phyloP scores from a whole-genome alignment of 1,140 invertebrate genomes.

The Aphis gossypii region DNA sequence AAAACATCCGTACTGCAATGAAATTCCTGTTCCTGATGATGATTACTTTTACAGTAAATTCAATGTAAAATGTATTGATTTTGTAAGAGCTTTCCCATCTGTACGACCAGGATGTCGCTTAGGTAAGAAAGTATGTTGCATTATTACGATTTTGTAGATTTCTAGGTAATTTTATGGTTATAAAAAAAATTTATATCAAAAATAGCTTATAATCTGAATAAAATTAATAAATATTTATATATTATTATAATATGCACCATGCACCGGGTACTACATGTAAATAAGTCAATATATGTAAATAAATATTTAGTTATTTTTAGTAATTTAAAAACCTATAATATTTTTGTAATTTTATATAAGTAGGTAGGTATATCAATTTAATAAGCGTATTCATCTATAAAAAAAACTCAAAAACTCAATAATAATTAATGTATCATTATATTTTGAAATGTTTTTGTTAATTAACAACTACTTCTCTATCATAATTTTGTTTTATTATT shows the following conservation, averaged over 20 bases:
- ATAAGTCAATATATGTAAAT: not conserved
- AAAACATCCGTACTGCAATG: constrained; percentile 92
- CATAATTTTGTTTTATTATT: not conserved
- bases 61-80: constrained; percentile 85
- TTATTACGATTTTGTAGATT: not conserved
- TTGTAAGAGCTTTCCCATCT: constrained; percentile 86
- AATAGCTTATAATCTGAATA: not conserved
- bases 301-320: not conserved
- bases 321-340: not conserved
- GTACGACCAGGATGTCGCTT: constrained; percentile 83
- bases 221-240: not conserved
- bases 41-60: constrained; percentile 92
- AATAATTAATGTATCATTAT: not conserved
- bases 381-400: not conserved
- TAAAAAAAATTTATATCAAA: not conserved
- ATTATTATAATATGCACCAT: not conserved
- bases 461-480: not conserved
- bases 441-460: not conserved
- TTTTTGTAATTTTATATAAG: not conserved
- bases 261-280: no score
- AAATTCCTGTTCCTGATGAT: constrained; percentile 87
- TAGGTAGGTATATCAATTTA: no score
- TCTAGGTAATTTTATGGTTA: not conserved
- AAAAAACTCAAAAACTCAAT: not conserved
- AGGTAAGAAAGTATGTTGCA: constrained; percentile 65